Base-by-base conservation (phyloP, 2,113 vertebrate species). In the Poecilia latipinna region DNA sequence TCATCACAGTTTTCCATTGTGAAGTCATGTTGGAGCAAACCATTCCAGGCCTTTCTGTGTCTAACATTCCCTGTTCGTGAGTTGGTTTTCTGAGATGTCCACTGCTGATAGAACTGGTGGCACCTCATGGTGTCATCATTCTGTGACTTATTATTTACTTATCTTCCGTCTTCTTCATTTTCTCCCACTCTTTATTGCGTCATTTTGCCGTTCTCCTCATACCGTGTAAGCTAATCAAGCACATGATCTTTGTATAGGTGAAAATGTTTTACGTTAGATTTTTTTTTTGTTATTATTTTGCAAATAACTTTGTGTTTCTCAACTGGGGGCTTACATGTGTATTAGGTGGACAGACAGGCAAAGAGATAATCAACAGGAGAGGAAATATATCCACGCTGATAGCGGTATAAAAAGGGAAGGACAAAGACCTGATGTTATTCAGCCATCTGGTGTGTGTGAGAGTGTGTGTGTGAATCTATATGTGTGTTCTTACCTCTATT, bases 371-470 rank as follows among this genome's bases (percentile, higher is more conserved):
- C 68, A 51, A n/a, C 42, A 39, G 60, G 31, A 37, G 42, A 82
- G 31, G 76, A 69, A 79, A 61, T 78, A 74, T 76, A 81, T 63
- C 68, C 57, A 67, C 65, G 64, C 63, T 42, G 62, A 79, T 70
- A 70, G 51, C 26, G 61, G 71, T 76, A 78, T 76, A 88, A 72
- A 42, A 62, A 57, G 68, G 85, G 37, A 64, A 69, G 78, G 82
- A 86, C 82, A 86, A 85, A 77, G 74, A 86, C 61, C 74, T 51
- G 80, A 69, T 83, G 84, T 84, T 77, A 75, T 82, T 81, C 60
- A 69, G 79, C 90, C 90, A 92, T 90, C 92, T 93, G 87, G 74
- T 81, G 35, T 80, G 15, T 64, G 33, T 6, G 1, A 33, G 0
- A 39, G 1, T 39, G 0, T 72, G 33, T 4, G 1, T 51, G 0